These are phyloP conservation scores for Ellobius talpinus DNA, from an alignment of 2,113 vertebrate genomes.

Conservation along the genomic window DNA sequence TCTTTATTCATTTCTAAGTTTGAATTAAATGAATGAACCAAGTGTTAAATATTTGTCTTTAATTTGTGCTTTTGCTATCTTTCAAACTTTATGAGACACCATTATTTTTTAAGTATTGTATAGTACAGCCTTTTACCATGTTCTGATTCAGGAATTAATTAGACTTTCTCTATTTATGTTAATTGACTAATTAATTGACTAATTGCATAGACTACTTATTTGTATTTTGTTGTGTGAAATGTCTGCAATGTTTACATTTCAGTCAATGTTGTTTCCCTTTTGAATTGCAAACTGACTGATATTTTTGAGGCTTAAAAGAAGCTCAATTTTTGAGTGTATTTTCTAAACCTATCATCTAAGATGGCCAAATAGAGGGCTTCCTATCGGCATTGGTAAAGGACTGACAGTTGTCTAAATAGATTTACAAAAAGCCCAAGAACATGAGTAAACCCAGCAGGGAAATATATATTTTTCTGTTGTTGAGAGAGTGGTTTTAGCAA, in stretches of 20 bases:
- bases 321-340: background rate
- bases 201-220: background rate
- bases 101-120: background rate
- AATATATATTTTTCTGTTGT: background rate
- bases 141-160: constrained; percentile 9
- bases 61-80: background rate
- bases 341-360: background rate
- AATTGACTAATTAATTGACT: background rate
- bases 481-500: constrained; percentile 39
- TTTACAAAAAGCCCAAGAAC: background rate
- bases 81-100: background rate
- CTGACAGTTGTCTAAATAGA: constrained; percentile 18
- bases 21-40: background rate
- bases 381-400: background rate
- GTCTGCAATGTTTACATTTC: background rate
- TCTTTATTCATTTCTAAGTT: constrained; percentile 17
- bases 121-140: background rate
- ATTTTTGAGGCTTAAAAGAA: background rate
- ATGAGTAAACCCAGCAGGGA: background rate
- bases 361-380: background rate
- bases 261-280: background rate
- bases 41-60: background rate
- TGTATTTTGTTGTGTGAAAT: background rate
- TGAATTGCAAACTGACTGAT: background rate
- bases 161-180: background rate